Percentiles rank a stretch among this genome's conserved stretches.
Conservation (phyloP, 2,797 vertebrate genomes). For the Prunella strophiata region DNA sequence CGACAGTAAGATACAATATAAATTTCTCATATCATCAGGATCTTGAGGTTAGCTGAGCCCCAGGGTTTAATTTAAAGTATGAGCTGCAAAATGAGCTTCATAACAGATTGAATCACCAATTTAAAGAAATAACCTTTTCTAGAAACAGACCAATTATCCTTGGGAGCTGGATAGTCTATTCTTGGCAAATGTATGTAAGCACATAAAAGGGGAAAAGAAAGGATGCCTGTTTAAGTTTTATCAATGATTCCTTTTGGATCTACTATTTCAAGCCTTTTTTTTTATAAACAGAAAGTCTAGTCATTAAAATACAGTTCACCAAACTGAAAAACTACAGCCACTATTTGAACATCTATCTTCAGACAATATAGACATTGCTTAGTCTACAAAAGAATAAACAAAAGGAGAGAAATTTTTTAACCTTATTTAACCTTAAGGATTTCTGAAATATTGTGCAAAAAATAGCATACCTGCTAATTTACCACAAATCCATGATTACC, state of each 20-base stretch:
- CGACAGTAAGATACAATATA: neutral
- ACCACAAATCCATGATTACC: neutral
- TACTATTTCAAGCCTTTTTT: neutral
- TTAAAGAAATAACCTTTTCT: conserved; percentile 63
- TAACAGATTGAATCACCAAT: conserved; percentile 48
- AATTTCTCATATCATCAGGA: conserved; percentile 25
- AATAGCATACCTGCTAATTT: neutral
- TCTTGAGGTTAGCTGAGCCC: conserved; percentile 47
- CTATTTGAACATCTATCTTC: neutral
- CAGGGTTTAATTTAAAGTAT: conserved; percentile 56
- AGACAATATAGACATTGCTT: neutral
- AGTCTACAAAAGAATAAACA: neutral
- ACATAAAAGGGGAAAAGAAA: neutral
- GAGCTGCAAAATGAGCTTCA: conserved; percentile 21
- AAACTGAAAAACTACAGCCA: neutral
- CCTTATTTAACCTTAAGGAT: neutral
- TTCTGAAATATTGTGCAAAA: neutral
- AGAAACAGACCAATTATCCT: conserved; percentile 33
- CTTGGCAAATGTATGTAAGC: neutral
- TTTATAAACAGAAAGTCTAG: neutral
- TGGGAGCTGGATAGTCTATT: neutral
- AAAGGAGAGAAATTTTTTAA: neutral
- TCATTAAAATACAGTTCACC: neutral
- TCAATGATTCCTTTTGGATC: neutral
- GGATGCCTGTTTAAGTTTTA: neutral